Base-by-base conservation (phyloP, 92 coral and sea anemone species). In the Porites divaricata region DNA sequence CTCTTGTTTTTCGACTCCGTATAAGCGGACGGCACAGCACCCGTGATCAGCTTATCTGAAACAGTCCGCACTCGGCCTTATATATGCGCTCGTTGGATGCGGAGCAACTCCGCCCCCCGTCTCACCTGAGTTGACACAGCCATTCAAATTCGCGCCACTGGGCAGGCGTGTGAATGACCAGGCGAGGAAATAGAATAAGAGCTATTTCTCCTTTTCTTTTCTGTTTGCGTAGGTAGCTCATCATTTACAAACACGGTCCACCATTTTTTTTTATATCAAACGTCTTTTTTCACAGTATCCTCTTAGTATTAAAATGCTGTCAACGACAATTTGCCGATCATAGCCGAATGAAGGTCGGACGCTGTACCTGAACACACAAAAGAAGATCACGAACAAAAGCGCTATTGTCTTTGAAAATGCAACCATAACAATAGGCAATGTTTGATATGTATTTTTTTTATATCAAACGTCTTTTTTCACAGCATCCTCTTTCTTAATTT, bases 11-110 rank as follows among this genome's bases (percentile, higher is more conserved):
- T 17, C 56, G 19, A 19, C 75, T 28, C 54, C 67, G 59, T 70
- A 51, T 9, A 69, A 25, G 76, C 26, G 41, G 16, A 54, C 76
- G 28, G 69, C 76, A 54, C 76, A n/a, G 69, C 76, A 67, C n/a
- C 76, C 8, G 85, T 53, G 70, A 67, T 80, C 85, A 68, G 85
- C 76, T 80, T 70, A 80, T 80, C 74, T 69, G 76, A 69, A 69
- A 53, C 69, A 70, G 68, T 70, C 76, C 68, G 67, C 45, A 53
- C 65, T 54, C 76, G 76, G 56, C 28, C 63, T 80, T 80, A 80
- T 35, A 35, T 80, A 80, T 80, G 58, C 67, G 85, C 85, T 56
- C 57, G 68, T 58, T 70, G 56, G 52, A 28, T 56, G 76, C 57
- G 19, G 28, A 15, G 13, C 49, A 67, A 72, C 85, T 80, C 85